These are phyloP conservation scores for Alloscopus bannaensis DNA, from an alignment of 2,888 invertebrate species.

Conservation along the genomic window DNA sequence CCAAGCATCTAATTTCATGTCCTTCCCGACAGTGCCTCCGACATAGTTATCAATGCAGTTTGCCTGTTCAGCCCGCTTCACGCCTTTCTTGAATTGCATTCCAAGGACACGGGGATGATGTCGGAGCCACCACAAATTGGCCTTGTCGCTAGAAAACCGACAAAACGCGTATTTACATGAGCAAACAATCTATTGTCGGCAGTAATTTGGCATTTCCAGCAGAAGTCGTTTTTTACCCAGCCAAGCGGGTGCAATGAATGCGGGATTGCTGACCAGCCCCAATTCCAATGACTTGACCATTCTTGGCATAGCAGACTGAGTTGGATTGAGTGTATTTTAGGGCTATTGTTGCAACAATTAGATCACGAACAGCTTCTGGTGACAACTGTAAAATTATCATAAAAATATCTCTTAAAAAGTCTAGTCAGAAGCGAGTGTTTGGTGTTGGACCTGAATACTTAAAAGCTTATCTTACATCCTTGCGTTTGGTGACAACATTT, in stretches of 20 bases:
- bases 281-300: constrained; percentile 95
- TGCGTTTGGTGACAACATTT: constrained; percentile 86
- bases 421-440: too few relatives aligned
- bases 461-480: constrained; percentile 76
- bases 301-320: constrained; percentile 96
- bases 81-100: constrained; percentile 90
- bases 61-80: constrained; percentile 93
- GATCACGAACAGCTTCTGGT: constrained; percentile 87
- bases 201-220: not conserved
- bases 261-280: constrained; percentile 99
- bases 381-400: constrained; percentile 83
- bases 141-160: constrained; percentile 84
- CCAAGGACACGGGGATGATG: constrained; percentile 90
- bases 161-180: not conserved
- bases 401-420: too few relatives aligned
- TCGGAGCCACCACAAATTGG: constrained; percentile 91
- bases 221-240: constrained; percentile 78
- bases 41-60: constrained; percentile 98
- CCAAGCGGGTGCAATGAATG: constrained; percentile 97
- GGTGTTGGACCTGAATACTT: too few relatives aligned
- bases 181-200: too few relatives aligned
- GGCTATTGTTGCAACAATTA: constrained; percentile 96
- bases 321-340: constrained; percentile 99
- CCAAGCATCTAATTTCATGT: constrained; percentile 87
- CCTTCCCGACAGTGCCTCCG: constrained; percentile 92